A percentile compares a stretch with the other conserved stretches of the same genome.
Evolutionary conservation across 2,888 invertebrate species (phyloP).

Genomic region (Zygothrica quintamaculata): DNA sequence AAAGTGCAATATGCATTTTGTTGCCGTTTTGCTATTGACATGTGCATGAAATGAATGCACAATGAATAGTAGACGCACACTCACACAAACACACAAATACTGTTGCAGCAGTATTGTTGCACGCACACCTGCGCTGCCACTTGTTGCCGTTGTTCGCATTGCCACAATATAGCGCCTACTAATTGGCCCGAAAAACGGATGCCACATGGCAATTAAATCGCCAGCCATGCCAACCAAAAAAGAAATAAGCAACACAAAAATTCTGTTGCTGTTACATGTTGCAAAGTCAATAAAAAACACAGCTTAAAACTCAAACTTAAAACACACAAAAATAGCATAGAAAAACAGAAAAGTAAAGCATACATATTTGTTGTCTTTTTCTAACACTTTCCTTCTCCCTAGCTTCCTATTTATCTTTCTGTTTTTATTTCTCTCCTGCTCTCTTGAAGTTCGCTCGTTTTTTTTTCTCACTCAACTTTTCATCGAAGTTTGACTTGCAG

Average conservation of each 20-base stretch:
- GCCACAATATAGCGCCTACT: conserved; percentile 46
- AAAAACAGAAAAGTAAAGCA: conserved; percentile 35
- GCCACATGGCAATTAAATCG: conserved; percentile 47
- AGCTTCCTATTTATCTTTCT: too few species aligned
- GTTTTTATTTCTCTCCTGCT: neutral
- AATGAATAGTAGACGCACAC: conserved; percentile 65
- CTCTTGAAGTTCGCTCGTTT: conserved; percentile 40
- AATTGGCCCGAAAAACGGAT: conserved; percentile 48
- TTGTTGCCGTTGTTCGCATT: conserved; percentile 55
- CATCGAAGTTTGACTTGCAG: conserved; percentile 70
- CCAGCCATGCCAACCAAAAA: conserved; percentile 28
- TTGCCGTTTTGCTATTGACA: conserved; percentile 49
- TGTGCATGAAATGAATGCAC: conserved; percentile 64
- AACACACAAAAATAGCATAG: conserved; percentile 54
- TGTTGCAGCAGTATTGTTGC: neutral
- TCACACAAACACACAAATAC: conserved; percentile 9
- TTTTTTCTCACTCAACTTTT: conserved; percentile 68
- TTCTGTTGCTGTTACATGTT: conserved; percentile 37
- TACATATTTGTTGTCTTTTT: conserved; percentile 10
- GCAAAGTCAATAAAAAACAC: conserved; percentile 57
- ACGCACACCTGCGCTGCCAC: conserved; percentile 38
- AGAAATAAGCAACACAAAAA: conserved; percentile 54
- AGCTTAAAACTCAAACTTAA: conserved; percentile 71
- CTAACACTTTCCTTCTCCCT: neutral
- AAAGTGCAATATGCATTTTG: conserved; percentile 66